Percentiles rank a stretch among this genome's conserved stretches.
phyloP scores from a whole-genome alignment of 2,113 vertebrate genomes.

The Leptobrachium ailaonicum region DNA sequence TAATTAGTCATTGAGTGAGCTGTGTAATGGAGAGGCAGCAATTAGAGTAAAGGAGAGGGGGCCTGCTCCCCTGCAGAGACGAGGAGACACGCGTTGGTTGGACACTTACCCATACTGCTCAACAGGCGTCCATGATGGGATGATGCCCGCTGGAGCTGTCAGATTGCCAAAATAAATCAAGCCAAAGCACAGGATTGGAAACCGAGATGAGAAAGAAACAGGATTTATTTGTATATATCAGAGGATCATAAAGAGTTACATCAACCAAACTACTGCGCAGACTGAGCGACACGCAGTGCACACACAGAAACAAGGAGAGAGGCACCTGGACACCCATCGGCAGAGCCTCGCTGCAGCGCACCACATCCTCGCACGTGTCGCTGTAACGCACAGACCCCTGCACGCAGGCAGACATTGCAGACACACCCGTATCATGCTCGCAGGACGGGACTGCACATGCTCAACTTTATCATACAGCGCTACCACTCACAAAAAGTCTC shows the following conservation, averaged over 20 bases:
- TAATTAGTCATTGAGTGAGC: slow-evolving; percentile 33
- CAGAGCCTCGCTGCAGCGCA: slow-evolving; percentile 25
- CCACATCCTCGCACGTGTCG: background rate
- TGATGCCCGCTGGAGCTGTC: background rate
- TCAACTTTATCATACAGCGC: background rate
- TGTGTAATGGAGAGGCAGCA: slow-evolving; percentile 25
- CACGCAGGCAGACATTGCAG: background rate
- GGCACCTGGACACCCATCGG: background rate
- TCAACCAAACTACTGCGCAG: slow-evolving; percentile 45
- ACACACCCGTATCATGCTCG: background rate
- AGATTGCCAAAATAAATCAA: background rate
- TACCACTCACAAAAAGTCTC: background rate
- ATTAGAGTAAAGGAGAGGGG: slow-evolving; percentile 35
- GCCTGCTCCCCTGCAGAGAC: slow-evolving; percentile 1
- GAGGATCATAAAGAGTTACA: slow-evolving; percentile 48
- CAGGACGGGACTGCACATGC: background rate
- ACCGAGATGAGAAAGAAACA: slow-evolving; percentile 42
- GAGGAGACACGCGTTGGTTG: no score
- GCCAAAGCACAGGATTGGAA: slow-evolving; percentile 17
- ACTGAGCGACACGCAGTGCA: slow-evolving; percentile 10
- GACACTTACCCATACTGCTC: background rate
- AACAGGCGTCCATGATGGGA: background rate
- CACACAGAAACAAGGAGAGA: slow-evolving; percentile 31
- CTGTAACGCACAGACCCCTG: background rate
- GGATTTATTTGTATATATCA: slow-evolving; percentile 48